Base-by-base conservation (phyloP, 2,113 vertebrate genomes). In the Ammodramus savannarum region DNA sequence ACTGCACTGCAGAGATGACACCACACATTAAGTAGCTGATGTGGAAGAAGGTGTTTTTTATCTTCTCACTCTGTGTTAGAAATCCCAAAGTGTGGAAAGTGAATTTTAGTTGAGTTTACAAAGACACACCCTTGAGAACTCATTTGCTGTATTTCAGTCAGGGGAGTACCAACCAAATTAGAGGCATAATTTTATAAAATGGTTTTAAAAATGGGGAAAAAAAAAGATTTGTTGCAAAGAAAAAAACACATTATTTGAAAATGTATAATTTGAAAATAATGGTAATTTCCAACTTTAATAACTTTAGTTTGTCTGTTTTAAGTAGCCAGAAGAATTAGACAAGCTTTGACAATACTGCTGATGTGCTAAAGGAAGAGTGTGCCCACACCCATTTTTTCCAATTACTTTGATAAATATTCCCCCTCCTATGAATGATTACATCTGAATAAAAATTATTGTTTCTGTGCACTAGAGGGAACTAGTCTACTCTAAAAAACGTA, bases 381-480 rank as follows among this genome's bases (percentile, higher is more conserved):
- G 17, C 48, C 39, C 66, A 41, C 23, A 39, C 1, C 38, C 0
- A 0, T 16, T 75, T 58, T 71, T 63, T 15, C 49, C 41, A 58
- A 23, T 39, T 66, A 62, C 17, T 55, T 74, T 14, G 20, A 5
- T 11, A 32, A 79, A 7, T 32, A 73, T 11, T 22, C 14, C 48
- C 41, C 22, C 17, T n/a, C 13, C 16, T 19, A 15, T 2, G 2
- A 72, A 74, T 20, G 5, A 44, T 3, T 39, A 31, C 9, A 67
- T 36, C 16, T 41, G 26, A 52, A 61, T 23, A 63, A 32, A 84
- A 84, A 23, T 3, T 69, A 69, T 23, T 83, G 20, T 16, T 75
- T 75, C 26, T 31, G 3, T 62, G 93, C 98, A 95, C 96, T 93
- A 97, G 97, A 93, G 97, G 97, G 97, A 57, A 94, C 16, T 32